phyloP scores from a whole-genome alignment of 2,797 vertebrate species.

The Tamandua tetradactyla region DNA sequence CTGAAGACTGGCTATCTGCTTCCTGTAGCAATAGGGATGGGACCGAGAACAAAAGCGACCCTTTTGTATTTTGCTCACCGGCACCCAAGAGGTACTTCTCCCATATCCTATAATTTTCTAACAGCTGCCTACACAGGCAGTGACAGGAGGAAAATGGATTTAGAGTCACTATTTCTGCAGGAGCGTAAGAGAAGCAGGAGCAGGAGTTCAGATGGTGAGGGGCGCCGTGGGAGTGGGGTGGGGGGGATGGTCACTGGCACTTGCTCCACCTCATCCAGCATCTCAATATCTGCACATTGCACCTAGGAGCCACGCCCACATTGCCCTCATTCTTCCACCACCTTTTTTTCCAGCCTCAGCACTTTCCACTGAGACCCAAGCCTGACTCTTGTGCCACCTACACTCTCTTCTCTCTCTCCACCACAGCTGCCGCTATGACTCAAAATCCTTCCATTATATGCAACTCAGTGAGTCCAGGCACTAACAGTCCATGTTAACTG shows the following conservation, averaged over 20 bases:
- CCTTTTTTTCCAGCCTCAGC: conserved; percentile 4
- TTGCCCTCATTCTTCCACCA: not conserved
- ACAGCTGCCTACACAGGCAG: not conserved
- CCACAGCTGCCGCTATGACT: not conserved
- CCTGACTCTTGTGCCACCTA: not conserved
- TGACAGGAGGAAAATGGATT: not conserved
- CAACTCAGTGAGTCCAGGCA: not conserved
- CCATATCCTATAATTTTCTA: not conserved
- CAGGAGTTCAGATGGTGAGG: not conserved
- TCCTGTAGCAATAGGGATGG: no score
- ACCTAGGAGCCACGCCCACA: not conserved
- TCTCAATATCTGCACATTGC: conserved; percentile 1
- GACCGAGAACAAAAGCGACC: no score
- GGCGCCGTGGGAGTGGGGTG: not conserved
- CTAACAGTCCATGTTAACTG: not conserved
- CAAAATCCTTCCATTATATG: not conserved
- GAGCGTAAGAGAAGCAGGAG: not conserved
- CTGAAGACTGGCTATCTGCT: no score
- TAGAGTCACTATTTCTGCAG: not conserved
- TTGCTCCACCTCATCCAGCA: not conserved
- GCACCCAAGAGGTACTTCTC: not conserved
- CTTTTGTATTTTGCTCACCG: not conserved
- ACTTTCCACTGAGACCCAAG: not conserved
- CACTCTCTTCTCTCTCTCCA: not conserved
- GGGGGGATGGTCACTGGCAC: not conserved